Evolutionary conservation across 2,797 vertebrate genomes (phyloP).

Genomic region (Typhlichthys eigenmanni): DNA sequence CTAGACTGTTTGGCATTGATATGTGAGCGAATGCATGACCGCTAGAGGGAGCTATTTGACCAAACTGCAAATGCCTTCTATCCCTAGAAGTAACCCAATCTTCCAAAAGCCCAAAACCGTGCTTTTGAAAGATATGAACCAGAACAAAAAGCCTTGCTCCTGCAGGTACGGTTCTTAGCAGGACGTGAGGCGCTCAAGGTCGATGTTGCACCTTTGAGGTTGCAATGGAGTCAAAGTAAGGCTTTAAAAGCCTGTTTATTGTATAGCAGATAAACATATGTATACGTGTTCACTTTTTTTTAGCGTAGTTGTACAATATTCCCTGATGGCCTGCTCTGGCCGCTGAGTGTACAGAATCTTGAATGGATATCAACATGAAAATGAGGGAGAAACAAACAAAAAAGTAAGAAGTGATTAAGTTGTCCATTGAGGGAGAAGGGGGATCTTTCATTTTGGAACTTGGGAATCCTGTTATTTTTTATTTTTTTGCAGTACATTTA

Average conservation of each 20-base stretch:
- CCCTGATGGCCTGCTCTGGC: slow-evolving; percentile 88
- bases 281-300: slow-evolving; percentile 76
- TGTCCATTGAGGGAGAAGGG: slow-evolving; percentile 82
- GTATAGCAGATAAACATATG: slow-evolving; percentile 78
- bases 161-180: slow-evolving; percentile 37
- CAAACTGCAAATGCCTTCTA: slow-evolving; percentile 38
- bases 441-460: slow-evolving; percentile 84
- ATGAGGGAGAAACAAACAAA: slow-evolving; percentile 33
- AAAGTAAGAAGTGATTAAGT: slow-evolving; percentile 66
- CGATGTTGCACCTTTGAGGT: slow-evolving; percentile 72
- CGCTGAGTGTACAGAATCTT: slow-evolving; percentile 90
- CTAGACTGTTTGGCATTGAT: slow-evolving; percentile 67
- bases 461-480: slow-evolving; percentile 72
- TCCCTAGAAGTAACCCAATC: slow-evolving; percentile 47
- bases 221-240: slow-evolving; percentile 62
- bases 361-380: slow-evolving; percentile 72
- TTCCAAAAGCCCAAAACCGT: slow-evolving; percentile 63
- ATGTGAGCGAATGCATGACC: slow-evolving; percentile 31
- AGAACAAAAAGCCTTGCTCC: slow-evolving; percentile 39
- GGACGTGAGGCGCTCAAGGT: slow-evolving; percentile 63
- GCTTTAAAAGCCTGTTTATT: slow-evolving; percentile 52
- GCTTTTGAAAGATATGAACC: slow-evolving; percentile 46
- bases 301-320: slow-evolving; percentile 88
- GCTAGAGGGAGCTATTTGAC: slow-evolving; percentile 55
- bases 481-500: slow-evolving; percentile 36